phyloP scores from a whole-genome alignment of 2,888 invertebrate genomes.

The Pollenia angustigena region DNA sequence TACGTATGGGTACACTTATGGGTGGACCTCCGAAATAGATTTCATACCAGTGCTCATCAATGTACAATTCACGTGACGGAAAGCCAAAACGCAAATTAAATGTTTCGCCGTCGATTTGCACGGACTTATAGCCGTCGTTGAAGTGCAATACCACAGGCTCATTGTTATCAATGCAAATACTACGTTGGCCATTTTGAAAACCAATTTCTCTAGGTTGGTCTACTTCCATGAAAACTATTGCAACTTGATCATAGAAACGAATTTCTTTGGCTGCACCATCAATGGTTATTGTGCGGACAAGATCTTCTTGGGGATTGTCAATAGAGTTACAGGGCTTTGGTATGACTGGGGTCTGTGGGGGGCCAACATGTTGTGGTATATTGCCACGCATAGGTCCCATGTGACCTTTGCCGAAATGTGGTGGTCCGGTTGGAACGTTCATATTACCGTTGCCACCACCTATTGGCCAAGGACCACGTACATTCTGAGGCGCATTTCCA shows the following conservation, averaged over 20 bases:
- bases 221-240: slow-evolving; percentile 93
- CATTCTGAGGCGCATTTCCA: slow-evolving; percentile 66
- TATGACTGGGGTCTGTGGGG: slow-evolving; percentile 75
- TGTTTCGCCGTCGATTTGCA: slow-evolving; percentile 89
- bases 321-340: slow-evolving; percentile 83
- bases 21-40: slow-evolving; percentile 96
- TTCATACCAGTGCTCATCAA: slow-evolving; percentile 95
- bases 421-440: slow-evolving; percentile 52
- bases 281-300: slow-evolving; percentile 92
- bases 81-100: slow-evolving; percentile 95
- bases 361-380: slow-evolving; percentile 76
- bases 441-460: slow-evolving; percentile 52
- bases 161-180: slow-evolving; percentile 91
- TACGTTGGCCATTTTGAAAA: slow-evolving; percentile 91
- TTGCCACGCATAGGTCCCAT: slow-evolving; percentile 79
- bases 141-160: slow-evolving; percentile 87
- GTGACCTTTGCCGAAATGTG: slow-evolving; percentile 54
- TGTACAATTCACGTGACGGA: slow-evolving; percentile 94
- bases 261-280: slow-evolving; percentile 91
- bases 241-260: slow-evolving; percentile 93
- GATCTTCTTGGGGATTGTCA: slow-evolving; percentile 87
- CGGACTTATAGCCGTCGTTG: slow-evolving; percentile 90
- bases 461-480: slow-evolving; percentile 68
- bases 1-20: slow-evolving; percentile 91
- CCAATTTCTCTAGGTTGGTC: slow-evolving; percentile 94